phyloP scores from a whole-genome alignment of 2,113 vertebrate genomes.

The Malurus cyaneus region DNA sequence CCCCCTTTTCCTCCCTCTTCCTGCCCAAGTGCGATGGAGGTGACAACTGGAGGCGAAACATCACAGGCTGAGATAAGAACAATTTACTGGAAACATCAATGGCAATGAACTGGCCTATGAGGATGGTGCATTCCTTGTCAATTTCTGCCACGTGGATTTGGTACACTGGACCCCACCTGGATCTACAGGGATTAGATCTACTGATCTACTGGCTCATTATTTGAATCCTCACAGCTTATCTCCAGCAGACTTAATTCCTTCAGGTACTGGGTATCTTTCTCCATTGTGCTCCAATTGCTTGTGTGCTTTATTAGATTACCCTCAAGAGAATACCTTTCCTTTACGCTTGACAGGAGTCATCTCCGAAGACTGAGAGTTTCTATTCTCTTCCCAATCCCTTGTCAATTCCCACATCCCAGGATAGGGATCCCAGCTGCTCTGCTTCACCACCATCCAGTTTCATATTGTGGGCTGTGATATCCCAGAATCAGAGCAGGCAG shows the following conservation, averaged over 20 bases:
- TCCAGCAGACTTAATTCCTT: background rate
- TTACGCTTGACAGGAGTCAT: background rate
- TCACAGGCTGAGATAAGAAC: background rate
- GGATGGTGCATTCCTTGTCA: background rate
- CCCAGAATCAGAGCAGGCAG: background rate
- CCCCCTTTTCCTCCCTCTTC: background rate
- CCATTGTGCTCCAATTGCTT: rapidly evolving
- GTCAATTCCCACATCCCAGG: rapidly evolving
- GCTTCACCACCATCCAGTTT: background rate
- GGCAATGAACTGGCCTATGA: rapidly evolving
- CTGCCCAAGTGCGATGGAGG: background rate
- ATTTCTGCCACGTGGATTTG: background rate
- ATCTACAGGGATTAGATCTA: background rate
- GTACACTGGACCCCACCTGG: background rate
- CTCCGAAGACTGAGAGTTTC: background rate
- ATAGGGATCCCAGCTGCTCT: background rate
- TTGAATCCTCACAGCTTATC: background rate
- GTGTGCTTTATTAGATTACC: background rate
- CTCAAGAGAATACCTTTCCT: background rate
- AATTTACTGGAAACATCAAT: background rate
- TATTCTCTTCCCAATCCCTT: background rate
- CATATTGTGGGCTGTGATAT: background rate
- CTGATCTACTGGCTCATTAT: too few species aligned
- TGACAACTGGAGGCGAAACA: background rate
- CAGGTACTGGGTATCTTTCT: background rate